These are phyloP conservation scores for Myanophis thanlyinensis DNA, from an alignment of 2,113 vertebrate genomes.

Conservation along the genomic window DNA sequence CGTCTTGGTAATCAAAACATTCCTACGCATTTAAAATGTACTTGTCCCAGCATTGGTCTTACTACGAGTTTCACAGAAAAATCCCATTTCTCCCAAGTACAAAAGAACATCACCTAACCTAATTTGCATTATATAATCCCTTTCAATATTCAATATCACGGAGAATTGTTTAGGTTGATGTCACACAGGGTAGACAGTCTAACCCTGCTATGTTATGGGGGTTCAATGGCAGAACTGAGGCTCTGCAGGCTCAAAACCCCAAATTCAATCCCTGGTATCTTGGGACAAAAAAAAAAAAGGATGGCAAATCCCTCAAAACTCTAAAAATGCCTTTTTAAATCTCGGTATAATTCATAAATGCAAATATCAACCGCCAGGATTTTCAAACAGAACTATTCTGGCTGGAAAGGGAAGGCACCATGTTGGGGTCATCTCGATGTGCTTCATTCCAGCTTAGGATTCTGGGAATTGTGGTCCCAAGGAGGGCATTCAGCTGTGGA, in stretches of 20 bases:
- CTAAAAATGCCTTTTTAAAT: neutral
- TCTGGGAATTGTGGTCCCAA: neutral
- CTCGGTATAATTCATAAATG: neutral
- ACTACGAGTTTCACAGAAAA: neutral
- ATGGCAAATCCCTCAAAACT: neutral
- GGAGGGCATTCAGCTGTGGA: neutral
- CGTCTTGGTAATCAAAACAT: neutral
- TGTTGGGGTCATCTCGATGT: neutral
- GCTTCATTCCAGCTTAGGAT: neutral
- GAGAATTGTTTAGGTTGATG: neutral
- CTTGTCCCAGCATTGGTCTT: neutral
- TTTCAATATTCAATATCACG: too few species aligned
- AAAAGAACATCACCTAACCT: neutral
- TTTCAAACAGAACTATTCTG: neutral
- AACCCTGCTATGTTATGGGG: too few species aligned
- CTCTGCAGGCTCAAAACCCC: neutral
- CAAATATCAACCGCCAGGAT: neutral
- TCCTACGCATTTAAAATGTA: neutral
- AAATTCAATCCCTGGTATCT: neutral
- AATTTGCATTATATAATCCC: neutral
- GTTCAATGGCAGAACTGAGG: neutral
- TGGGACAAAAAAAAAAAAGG: too few species aligned
- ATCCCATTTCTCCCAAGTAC: neutral
- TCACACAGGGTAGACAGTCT: neutral
- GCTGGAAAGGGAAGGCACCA: neutral